A percentile compares a stretch with the other conserved stretches of the same genome.
Conservation (phyloP, 2,888 invertebrate species). For the Ligdia adustata region DNA sequence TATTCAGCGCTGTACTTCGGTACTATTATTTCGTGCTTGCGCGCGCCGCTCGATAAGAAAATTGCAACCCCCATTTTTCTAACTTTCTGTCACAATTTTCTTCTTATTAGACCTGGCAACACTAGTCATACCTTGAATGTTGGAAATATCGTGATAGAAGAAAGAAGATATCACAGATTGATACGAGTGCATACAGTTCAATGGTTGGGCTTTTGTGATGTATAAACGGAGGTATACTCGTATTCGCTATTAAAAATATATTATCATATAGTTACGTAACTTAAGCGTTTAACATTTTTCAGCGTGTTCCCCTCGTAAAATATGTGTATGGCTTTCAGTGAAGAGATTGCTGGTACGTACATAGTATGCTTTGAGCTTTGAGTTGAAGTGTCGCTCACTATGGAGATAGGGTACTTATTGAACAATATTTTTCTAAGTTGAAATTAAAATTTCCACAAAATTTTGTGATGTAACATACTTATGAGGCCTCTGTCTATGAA, state of each 20-base stretch:
- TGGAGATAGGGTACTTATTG: no score
- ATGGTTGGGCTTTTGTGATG: slow-evolving; percentile 14
- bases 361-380: not conserved
- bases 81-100: no score
- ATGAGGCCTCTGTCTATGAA: no score
- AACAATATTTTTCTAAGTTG: no score
- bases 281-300: slow-evolving; percentile 4
- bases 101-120: no score
- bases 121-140: slow-evolving; percentile 21
- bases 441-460: no score
- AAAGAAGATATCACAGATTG: slow-evolving; percentile 30
- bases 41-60: no score
- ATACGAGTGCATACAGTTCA: slow-evolving; percentile 26
- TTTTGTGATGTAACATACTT: no score
- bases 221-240: not conserved
- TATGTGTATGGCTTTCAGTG: slow-evolving; percentile 5
- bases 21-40: no score
- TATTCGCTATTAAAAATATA: no score
- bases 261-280: not conserved
- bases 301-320: not conserved
- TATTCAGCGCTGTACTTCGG: no score
- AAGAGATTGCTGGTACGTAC: slow-evolving; percentile 3
- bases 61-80: no score
- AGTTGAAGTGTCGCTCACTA: not conserved
- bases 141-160: slow-evolving; percentile 24